Base-by-base conservation (phyloP, 2,113 vertebrate genomes). In the Tyrannus savana region DNA sequence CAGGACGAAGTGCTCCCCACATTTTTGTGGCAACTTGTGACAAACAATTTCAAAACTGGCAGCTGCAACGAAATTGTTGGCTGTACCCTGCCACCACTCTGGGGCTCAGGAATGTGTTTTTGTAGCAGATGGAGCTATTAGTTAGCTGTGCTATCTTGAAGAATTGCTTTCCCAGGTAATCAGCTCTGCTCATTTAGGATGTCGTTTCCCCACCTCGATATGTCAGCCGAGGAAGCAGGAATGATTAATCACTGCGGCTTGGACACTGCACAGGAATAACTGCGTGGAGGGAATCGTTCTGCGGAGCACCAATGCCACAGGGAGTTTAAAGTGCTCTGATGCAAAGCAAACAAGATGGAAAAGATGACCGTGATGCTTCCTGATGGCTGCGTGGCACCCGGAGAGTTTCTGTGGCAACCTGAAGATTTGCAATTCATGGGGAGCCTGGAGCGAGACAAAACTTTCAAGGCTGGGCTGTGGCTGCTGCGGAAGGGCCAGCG, bases 161-260 rank as follows among this genome's bases (percentile, higher is more conserved):
- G 96, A 98, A 98, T 98, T 98, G 97, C 98, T 98, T 98, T 99
- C 98, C 98, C 98, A 98, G 98, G 98, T 98, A 98, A 98, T 98
- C 98, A 98, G 98, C 98, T 97, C 96, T 97, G 97, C 98, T 98
- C 98, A 97, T 98, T 98, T 98, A 97, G 97, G 97, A 97, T 98
- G 97, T 98, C 96, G 95, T 98, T 98, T 97, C 95, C 97, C 98
- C 95, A 97, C 97, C 97, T 97, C 95, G 68, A 88, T 91, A 77
- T 98, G 98, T 98, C 98, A 98, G 96, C 93, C 89, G 62, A 44
- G 97, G 98, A 97, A 97, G 97, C 96, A 49, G 93, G 94, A 94
- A 98, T 98, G 98, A 98, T 98, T 97, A 98, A 98, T 98, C 62
- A 25, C 97, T 89, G 95, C 53, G 35, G 95, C 96, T 96, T 84